Base-by-base conservation (phyloP, 2,797 vertebrate genomes). In the Cirrhinus mrigala region DNA sequence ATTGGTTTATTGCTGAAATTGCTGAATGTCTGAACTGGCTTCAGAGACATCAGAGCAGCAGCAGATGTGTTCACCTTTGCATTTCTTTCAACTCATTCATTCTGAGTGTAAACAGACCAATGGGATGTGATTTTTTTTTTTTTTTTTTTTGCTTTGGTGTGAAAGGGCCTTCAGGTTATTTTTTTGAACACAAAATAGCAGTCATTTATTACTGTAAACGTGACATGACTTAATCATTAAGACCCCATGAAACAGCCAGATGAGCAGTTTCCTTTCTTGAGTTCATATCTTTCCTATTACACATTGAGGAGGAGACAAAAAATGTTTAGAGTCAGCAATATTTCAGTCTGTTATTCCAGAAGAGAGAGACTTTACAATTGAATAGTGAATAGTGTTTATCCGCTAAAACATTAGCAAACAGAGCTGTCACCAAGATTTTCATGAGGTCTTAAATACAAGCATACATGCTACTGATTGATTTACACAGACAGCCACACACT, bases 381-480 rank as follows among this genome's bases (percentile, higher is more conserved):
- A 64, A 16, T 29, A 73, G 46, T 16, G 60, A 64, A 16, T 29
- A 74, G 46, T 27, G 71, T 20, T 20, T 6, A 50, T 52, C 50
- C 22, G 18, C 27, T 56, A 37, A 20, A 33, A 29, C 71, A 29
- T 1, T 3, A 20, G 46, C 15, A 52, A 6, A 71, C 22, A 24
- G 70, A 73, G 68, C 68, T 44, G 70, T 16, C 18, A 27, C 22
- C 73, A 7, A 27, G 73, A 76, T 8, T 56, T 3, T 76, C 74
- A 76, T 33, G 46, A 27, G 46, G 46, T 68, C 78, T 66, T 80
- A 16, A 80, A 52, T 3, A n/a, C 44, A 68, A 33, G 16, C 62
- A 18, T 68, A 11, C 60, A 15, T 3, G 5, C 9, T 78, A 78
- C 76, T 16, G 56, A 37, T 54, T 15, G 3, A n/a, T 56, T 54